Evolutionary conservation across 37 sponge, comb jelly and placozoan genomes (phyloP).

Genomic region (Diacarnus erythraeanus): DNA sequence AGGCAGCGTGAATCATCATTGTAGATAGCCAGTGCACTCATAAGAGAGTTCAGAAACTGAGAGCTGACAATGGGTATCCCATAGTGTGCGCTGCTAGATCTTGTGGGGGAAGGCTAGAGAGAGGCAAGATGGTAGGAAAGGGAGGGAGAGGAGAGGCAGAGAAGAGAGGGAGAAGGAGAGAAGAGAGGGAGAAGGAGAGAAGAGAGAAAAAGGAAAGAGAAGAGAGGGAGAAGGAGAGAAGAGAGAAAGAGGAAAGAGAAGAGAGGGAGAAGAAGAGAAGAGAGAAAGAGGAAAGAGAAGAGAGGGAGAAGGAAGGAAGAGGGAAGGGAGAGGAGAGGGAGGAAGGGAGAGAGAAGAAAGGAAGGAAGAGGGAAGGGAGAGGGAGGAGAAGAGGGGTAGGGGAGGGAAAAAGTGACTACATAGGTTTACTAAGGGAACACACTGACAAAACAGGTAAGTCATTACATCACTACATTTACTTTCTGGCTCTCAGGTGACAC

Average conservation of each 20-base stretch:
- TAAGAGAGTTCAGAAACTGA: conserved; percentile 44
- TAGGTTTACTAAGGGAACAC: not conserved
- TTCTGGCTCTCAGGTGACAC: too few species aligned
- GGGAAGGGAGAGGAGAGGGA: not conserved
- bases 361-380: not conserved
- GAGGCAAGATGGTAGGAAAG: not conserved
- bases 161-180: not conserved
- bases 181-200: not conserved
- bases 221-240: not conserved
- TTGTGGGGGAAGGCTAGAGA: not conserved
- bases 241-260: not conserved
- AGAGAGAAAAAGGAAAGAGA: not conserved
- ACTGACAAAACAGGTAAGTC: not conserved
- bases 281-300: not conserved
- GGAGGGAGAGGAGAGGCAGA: not conserved
- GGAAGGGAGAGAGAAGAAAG: not conserved
- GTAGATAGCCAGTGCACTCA: conserved; percentile 30
- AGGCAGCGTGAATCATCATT: conserved; percentile 58
- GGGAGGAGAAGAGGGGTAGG: not conserved
- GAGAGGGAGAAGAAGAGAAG: not conserved
- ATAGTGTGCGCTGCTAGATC: not conserved
- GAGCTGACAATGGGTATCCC: conserved; percentile 31
- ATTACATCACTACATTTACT: too few species aligned
- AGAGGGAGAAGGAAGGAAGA: not conserved
- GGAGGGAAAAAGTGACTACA: not conserved